A percentile compares a stretch with the other conserved stretches of the same genome.
These are phyloP conservation scores for Platalea minor DNA, from an alignment of 2,797 vertebrate genomes.

Conservation along the genomic window DNA sequence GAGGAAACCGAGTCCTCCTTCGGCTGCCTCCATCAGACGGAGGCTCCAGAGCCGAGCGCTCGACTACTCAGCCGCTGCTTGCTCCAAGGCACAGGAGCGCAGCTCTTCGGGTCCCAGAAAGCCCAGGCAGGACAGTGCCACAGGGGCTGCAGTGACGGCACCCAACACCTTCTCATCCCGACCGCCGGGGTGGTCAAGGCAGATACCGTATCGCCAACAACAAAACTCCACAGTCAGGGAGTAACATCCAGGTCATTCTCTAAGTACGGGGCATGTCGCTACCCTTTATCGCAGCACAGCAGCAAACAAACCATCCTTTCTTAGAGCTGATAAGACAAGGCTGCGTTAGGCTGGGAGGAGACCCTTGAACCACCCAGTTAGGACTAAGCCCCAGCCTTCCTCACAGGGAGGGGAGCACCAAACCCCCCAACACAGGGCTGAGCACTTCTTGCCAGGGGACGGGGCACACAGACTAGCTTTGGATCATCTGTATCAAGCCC, in stretches of 20 bases:
- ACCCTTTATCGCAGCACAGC: not conserved
- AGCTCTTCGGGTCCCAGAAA: not conserved
- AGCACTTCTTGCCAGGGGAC: not conserved
- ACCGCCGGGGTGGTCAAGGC: rapidly evolving
- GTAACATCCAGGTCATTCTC: not conserved
- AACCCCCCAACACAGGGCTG: not conserved
- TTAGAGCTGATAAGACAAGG: not conserved
- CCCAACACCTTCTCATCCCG: not conserved
- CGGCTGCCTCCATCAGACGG: not conserved
- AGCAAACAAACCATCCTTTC: not conserved
- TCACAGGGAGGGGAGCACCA: not conserved
- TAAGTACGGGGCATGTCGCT: rapidly evolving
- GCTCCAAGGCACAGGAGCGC: rapidly evolving
- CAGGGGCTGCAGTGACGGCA: rapidly evolving
- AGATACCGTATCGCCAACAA: not conserved
- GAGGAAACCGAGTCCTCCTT: not conserved
- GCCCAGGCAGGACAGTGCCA: not conserved
- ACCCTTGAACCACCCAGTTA: not conserved
- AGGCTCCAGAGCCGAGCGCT: rapidly evolving
- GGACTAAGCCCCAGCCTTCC: not conserved
- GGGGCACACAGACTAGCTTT: rapidly evolving
- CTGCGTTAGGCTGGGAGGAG: not conserved
- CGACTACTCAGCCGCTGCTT: rapidly evolving
- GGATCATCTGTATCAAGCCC: not conserved
- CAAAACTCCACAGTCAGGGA: not conserved